Percentiles rank a stretch among this genome's conserved stretches.
Evolutionary conservation across 2,888 invertebrate genomes (phyloP).

Genomic region (Macaria notata): DNA sequence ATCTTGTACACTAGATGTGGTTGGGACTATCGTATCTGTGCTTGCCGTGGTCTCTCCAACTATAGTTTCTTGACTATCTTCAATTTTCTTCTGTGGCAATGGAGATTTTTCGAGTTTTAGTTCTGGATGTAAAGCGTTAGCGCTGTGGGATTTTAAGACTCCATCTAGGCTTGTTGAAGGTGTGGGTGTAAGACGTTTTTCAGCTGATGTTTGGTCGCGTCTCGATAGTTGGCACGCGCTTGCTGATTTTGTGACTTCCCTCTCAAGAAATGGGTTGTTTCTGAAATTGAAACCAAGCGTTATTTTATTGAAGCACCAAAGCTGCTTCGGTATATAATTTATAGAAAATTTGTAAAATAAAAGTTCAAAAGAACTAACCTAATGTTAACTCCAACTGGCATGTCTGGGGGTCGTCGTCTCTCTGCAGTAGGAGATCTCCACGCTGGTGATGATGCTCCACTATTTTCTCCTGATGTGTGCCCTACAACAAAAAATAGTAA

Average conservation of each 20-base stretch:
- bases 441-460: conserved; percentile 85
- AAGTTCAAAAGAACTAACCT: conserved; percentile 45
- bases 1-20: conserved; percentile 46
- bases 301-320: no score
- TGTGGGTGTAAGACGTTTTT: conserved; percentile 55
- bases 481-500: conserved; percentile 42
- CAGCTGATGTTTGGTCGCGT: conserved; percentile 59
- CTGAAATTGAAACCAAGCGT: conserved; percentile 37
- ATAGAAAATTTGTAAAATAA: no score
- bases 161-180: conserved; percentile 53
- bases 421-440: conserved; percentile 85
- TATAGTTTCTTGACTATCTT: conserved; percentile 64
- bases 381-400: conserved; percentile 76
- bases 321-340: no score
- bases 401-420: conserved; percentile 78
- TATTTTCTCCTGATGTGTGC: conserved; percentile 76
- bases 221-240: conserved; percentile 80
- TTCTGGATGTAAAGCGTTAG: conserved; percentile 69
- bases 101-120: conserved; percentile 35
- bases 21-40: conserved; percentile 67
- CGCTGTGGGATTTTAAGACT: conserved; percentile 72
- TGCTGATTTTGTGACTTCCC: conserved; percentile 85
- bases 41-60: conserved; percentile 48
- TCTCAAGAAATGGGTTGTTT: conserved; percentile 78
- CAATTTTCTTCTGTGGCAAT: conserved; percentile 39